Evolutionary conservation across 2,113 vertebrate genomes (phyloP).

Genomic region (Podarcis muralis): DNA sequence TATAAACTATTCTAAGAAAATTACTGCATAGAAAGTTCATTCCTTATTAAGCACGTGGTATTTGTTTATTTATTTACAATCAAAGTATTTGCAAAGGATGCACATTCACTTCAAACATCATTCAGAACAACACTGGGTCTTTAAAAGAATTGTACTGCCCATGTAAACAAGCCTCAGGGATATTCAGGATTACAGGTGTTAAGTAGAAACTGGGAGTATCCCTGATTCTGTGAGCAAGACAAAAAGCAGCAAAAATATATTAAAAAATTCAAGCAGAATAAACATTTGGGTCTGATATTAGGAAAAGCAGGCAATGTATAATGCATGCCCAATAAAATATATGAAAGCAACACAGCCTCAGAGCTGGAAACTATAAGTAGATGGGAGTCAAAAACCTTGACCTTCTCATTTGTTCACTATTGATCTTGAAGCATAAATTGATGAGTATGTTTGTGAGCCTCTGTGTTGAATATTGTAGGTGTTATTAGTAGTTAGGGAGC

Average conservation of each 20-base stretch:
- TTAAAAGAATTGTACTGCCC: not conserved
- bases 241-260: not conserved
- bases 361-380: not conserved
- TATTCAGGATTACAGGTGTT: not conserved
- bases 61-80: not conserved
- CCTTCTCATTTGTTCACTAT: constrained; percentile 23
- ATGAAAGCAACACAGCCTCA: not conserved
- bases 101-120: not conserved
- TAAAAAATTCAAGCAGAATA: not conserved
- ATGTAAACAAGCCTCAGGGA: not conserved
- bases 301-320: not conserved
- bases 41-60: not conserved
- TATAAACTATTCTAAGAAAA: not conserved
- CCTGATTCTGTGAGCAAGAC: not conserved
- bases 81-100: not conserved
- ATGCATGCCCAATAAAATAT: not conserved
- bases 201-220: not conserved
- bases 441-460: constrained; percentile 30
- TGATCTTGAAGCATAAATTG: constrained; percentile 41
- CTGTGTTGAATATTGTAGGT: constrained; percentile 33
- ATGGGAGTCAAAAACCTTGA: not conserved
- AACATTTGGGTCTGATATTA: not conserved
- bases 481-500: constrained; percentile 42
- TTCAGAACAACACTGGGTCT: not conserved
- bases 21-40: not conserved